Conservation (phyloP, 2,797 vertebrate species). For the Sebastes aleutianus region DNA sequence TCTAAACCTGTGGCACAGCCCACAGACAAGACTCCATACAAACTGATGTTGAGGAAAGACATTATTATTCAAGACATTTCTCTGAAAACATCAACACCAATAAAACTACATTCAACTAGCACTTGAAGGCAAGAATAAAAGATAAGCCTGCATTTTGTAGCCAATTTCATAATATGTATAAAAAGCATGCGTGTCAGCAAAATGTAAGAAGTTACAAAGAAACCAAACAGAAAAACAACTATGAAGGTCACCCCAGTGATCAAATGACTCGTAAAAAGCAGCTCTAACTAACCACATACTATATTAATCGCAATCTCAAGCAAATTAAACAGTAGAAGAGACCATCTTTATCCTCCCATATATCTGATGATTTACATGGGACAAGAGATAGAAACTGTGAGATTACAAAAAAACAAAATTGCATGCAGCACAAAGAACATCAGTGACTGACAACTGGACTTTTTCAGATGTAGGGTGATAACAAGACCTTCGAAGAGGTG, state of each 20-base stretch:
- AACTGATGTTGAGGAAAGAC: neutral
- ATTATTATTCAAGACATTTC: neutral
- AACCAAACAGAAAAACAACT: neutral
- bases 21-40: neutral
- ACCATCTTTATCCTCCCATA: neutral
- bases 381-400: neutral
- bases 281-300: neutral
- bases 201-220: neutral
- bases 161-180: neutral
- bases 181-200: neutral
- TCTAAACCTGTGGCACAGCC: slow-evolving; percentile 11
- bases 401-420: neutral
- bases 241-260: slow-evolving; percentile 1
- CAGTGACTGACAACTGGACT: neutral
- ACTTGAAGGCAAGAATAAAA: neutral
- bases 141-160: neutral
- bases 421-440: neutral
- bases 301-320: neutral
- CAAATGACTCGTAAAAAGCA: neutral
- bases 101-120: neutral
- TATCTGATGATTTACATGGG: neutral
- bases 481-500: neutral
- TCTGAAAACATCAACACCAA: neutral
- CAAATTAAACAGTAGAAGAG: neutral
- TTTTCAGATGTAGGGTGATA: neutral